These are phyloP conservation scores for Iguana delicatissima DNA, from an alignment of 2,797 vertebrate species.

Conservation along the genomic window DNA sequence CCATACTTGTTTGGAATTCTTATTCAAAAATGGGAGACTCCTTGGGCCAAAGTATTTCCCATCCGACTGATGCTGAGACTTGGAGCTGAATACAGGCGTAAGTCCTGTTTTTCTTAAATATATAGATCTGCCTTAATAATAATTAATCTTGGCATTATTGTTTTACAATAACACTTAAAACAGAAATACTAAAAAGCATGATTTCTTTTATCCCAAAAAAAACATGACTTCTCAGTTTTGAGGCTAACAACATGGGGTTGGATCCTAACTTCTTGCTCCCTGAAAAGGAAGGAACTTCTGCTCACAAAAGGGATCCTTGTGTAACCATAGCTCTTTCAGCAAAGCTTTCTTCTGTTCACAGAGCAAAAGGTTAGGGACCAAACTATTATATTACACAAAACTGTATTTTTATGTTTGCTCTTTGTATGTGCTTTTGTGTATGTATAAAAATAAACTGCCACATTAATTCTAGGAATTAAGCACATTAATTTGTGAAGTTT, in stretches of 20 bases:
- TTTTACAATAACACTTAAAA: background rate
- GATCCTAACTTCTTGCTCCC: background rate
- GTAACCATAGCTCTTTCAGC: background rate
- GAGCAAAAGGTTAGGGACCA: background rate
- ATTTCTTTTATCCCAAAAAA: background rate
- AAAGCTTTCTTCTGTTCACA: background rate
- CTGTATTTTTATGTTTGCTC: background rate
- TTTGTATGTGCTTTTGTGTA: background rate
- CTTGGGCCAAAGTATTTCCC: slow-evolving; percentile 99
- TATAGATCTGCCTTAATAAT: background rate
- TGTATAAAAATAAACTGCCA: background rate
- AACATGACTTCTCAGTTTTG: background rate
- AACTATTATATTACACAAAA: background rate
- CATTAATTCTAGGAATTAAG: background rate
- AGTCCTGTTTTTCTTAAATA: slow-evolving; percentile 74
- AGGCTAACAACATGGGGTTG: background rate
- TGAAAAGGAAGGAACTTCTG: background rate
- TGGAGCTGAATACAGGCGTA: slow-evolving; percentile 97
- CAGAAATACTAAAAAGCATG: background rate
- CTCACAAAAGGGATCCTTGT: background rate
- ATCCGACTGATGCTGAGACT: slow-evolving; percentile 97
- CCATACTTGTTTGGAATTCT: slow-evolving; percentile 97
- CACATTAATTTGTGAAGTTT: background rate
- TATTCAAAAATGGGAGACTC: slow-evolving; percentile 99
- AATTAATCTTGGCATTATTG: background rate